These are phyloP conservation scores for Hoplias malabaricus DNA, from an alignment of 2,113 vertebrate genomes.

Conservation along the genomic window DNA sequence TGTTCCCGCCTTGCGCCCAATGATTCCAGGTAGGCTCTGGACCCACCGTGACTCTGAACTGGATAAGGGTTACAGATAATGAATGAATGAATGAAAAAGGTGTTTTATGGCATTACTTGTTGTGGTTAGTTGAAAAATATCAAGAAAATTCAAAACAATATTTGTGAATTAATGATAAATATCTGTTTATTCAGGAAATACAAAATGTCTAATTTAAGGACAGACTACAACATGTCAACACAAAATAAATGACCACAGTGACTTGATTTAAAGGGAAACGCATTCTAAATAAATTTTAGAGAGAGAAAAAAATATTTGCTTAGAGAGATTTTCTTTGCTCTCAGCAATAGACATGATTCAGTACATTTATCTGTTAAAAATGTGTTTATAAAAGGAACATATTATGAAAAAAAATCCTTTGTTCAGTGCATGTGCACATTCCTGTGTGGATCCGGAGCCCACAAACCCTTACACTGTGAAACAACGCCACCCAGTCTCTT, in stretches of 20 bases:
- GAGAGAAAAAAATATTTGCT: background rate
- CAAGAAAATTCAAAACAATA: background rate
- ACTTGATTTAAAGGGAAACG: background rate
- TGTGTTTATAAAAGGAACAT: background rate
- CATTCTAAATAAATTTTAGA: background rate
- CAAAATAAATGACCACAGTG: background rate
- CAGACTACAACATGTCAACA: background rate
- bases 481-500: no score
- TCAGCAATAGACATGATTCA: no score
- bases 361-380: background rate
- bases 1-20: no score
- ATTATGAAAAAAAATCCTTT: background rate
- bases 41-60: no score
- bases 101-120: background rate
- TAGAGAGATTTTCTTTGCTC: background rate
- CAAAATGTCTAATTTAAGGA: background rate
- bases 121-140: background rate
- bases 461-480: no score
- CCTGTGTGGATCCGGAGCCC: no score
- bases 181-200: conserved; percentile 9
- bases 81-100: no score
- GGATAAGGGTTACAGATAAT: no score
- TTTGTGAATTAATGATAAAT: background rate
- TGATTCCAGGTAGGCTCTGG: no score
- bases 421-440: no score